Base-by-base conservation (phyloP, 2,888 invertebrate species). In the Margaritifera margaritifera region DNA sequence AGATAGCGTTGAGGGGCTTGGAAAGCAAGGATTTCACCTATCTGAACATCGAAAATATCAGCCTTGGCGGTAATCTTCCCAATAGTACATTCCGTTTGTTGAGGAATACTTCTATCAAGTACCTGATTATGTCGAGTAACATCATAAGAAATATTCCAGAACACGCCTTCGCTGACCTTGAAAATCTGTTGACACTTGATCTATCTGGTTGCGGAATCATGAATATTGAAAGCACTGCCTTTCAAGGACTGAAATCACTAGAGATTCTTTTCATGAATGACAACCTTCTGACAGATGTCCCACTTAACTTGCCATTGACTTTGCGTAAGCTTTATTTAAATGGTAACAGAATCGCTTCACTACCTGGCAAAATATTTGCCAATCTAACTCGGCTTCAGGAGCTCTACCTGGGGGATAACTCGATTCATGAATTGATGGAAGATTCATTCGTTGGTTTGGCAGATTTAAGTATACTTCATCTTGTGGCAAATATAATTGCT, bases 331-430 rank as follows among this genome's bases (percentile, higher is more conserved):
- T 85, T 15, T 80, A 82, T 62, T 63, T 85, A 8, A 77, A 81
- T 63, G 62, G 75, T 24, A 84, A 97, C 88, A 93, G 94, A 67
- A 94, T 97, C 64, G 94, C 94, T 84, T 91, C 92, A 69, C 93
- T 97, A 54, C 93, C 95, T 77, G 93, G 93, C 81, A 93, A 94
- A 85, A 94, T 95, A 20, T 96, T 97, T 89, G 91, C 92, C 77
- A 93, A 93, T 11, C 91, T 97, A 74, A 92, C 91, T 66, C 93
- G 94, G 81, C 91, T 97, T 67, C 95, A 95, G 91, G 94, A 94
- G 18, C 91, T 97, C 75, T 96, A 96, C 89, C 92, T 97, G 85
- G 95, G 95, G 86, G 94, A 95, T 89, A 97, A 97, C 91, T 93
- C 93, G 86, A 95, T 97, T 86, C 93, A 93, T 90, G 94, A 96